Evolutionary conservation across 2,113 vertebrate genomes (phyloP), one percentile per base, ranked within the genome.

Genomic region (Eidolon helvum): DNA sequence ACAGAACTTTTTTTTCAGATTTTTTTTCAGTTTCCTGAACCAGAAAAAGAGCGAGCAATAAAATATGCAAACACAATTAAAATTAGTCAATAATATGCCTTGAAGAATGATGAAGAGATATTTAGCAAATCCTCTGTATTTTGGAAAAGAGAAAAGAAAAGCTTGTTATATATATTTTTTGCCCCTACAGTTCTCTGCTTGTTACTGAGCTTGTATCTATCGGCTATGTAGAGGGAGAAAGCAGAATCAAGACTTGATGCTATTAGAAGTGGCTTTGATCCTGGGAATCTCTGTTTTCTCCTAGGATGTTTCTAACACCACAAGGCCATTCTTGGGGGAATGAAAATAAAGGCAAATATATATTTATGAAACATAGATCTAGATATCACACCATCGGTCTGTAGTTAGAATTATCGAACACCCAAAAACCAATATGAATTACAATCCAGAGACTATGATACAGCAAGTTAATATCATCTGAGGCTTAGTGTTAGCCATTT

Each of bases 171-270:
- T n/a, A 21, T 85, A 2, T 57, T 9, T 24, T 53, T 35, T 59
- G 78, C 61, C 55, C 55, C 66, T 88, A 38, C 5, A 33, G 48
- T 94, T 97, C n/a, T 80, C 48, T 4, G 2, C 40, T 84, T 84
- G 92, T 92, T 92, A 63, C 86, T 77, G 82, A 74, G 77, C 28
- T 95, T 91, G 2, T 69, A 85, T 86, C 91, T 84, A 84, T 88
- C 57, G 57, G 4, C 2, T 74, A 69, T 65, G 22, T 28, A 40
- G 57, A 82, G 28, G 66, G 6, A 87, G 33, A 83, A 71, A 95
- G 8, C 14, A 63, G 75, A 95, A 75, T 57, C 57, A 87, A 84
- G 11, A 74, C 3, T 40, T 16, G 35, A 33, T 33, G 11, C 16
- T 69, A 43, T 83, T 65, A 66, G 65, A 72, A 7, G 2, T 12